A percentile compares a stretch with the other conserved stretches of the same genome.
Conservation (phyloP, 2,113 vertebrate genomes). For the Mugil cephalus region DNA sequence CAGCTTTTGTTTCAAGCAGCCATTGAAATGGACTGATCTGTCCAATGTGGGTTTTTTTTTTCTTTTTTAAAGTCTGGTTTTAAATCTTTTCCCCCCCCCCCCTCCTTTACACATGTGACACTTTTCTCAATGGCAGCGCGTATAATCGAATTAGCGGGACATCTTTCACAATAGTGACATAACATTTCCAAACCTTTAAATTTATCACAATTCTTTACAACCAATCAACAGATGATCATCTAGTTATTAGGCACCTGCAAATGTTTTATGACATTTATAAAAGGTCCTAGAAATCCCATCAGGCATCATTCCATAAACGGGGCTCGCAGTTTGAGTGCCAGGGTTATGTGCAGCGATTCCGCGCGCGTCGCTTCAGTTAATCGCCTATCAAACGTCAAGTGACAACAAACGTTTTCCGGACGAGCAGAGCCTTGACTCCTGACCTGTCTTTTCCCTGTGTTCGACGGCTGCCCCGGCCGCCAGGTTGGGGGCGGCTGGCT, state of each 20-base stretch:
- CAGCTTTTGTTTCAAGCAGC: conserved; percentile 15
- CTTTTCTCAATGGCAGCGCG: no score
- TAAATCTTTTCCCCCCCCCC: neutral
- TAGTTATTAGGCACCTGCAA: conserved; percentile 48
- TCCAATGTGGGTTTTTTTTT: conserved; percentile 10
- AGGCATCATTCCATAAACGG: conserved; percentile 30
- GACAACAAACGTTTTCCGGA: conserved; percentile 20
- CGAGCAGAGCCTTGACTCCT: conserved; percentile 3
- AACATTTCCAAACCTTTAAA: conserved; percentile 49
- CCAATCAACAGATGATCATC: conserved; percentile 53
- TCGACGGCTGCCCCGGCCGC: conserved; percentile 77
- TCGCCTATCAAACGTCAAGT: conserved; percentile 28
- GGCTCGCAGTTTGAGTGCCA: conserved; percentile 44
- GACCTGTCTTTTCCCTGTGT: conserved; percentile 82
- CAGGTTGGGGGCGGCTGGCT: conserved; percentile 71
- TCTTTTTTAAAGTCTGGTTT: conserved; percentile 4
- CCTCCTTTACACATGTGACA: no score
- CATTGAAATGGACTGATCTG: conserved; percentile 12
- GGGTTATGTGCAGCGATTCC: conserved; percentile 9
- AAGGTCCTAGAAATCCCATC: conserved; percentile 59
- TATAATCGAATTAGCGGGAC: neutral
- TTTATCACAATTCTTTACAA: conserved; percentile 56
- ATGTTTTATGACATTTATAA: conserved; percentile 62
- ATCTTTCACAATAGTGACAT: neutral
- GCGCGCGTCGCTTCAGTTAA: conserved; percentile 33